These are phyloP conservation scores for Diploscapter pachys DNA, from an alignment of 1,140 invertebrate genomes.

Conservation along the genomic window DNA sequence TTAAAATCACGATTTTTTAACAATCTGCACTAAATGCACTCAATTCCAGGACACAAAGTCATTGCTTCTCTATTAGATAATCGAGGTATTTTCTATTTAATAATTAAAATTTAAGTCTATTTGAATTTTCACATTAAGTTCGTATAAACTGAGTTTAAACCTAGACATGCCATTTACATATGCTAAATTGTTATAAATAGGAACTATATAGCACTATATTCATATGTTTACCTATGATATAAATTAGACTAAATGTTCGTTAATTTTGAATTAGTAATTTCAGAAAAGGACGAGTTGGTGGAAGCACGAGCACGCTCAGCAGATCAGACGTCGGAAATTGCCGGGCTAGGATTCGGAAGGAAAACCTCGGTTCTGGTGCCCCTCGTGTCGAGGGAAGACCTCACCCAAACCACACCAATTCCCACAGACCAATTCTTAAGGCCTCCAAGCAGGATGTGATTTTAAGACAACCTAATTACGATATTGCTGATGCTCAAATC, in stretches of 20 bases:
- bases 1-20: constrained; percentile 3
- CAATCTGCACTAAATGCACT: background rate
- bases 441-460: constrained; percentile 18
- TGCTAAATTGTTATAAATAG: no score
- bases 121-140: no score
- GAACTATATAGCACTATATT: no score
- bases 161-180: no score
- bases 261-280: background rate
- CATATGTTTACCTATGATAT: no score
- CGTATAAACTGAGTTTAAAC: no score
- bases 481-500: no score
- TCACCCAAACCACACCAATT: constrained; percentile 11
- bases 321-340: constrained; percentile 11
- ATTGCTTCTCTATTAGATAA: constrained; percentile 24
- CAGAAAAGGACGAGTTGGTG: constrained; percentile 9
- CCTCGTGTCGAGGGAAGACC: constrained; percentile 43
- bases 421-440: constrained; percentile 12
- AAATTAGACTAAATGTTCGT: no score
- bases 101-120: no score
- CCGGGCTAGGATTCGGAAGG: constrained; percentile 17
- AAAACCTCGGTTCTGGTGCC: constrained; percentile 52
- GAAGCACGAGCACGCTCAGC: constrained; percentile 20
- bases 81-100: constrained; percentile 21
- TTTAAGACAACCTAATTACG: no score
- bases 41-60: constrained; percentile 14